Conservation (phyloP, 2,797 vertebrate genomes). For the Tachyglossus aculeatus region DNA sequence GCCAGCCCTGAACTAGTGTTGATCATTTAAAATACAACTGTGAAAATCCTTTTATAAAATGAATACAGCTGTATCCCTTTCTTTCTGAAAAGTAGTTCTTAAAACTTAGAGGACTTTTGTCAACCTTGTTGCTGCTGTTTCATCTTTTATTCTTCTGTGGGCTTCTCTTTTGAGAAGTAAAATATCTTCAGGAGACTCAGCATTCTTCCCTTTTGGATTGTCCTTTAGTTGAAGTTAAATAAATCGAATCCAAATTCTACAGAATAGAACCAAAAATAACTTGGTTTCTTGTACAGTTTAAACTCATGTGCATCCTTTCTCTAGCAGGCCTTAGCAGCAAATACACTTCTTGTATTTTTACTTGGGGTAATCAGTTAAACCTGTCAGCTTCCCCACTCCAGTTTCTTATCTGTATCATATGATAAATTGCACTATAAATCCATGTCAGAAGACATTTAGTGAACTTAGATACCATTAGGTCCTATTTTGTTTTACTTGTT, state of each 20-base stretch:
- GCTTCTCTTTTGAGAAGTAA: constrained; percentile 12
- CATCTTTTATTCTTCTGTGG: neutral
- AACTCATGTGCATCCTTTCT: constrained; percentile 20
- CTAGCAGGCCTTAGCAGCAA: constrained; percentile 36
- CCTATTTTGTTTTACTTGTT: constrained; percentile 50
- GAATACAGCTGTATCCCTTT: neutral
- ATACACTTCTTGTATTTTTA: constrained; percentile 66
- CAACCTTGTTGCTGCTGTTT: neutral
- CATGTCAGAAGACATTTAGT: constrained; percentile 64
- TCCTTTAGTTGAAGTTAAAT: neutral
- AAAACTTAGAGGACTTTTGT: constrained; percentile 14
- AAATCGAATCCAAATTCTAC: neutral
- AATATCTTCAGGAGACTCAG: neutral
- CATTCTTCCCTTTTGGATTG: neutral
- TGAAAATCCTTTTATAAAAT: neutral
- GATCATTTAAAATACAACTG: neutral
- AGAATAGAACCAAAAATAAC: neutral
- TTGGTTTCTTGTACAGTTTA: constrained; percentile 34
- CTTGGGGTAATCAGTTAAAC: constrained; percentile 68
- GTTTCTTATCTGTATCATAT: constrained; percentile 66
- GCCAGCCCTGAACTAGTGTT: no score
- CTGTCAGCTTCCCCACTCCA: constrained; percentile 57
- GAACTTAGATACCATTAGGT: constrained; percentile 57
- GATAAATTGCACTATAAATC: constrained; percentile 65
- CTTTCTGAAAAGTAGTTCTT: constrained; percentile 6